Base-by-base conservation (phyloP, 2,888 invertebrate species). In the Muschampia plurimacula region DNA sequence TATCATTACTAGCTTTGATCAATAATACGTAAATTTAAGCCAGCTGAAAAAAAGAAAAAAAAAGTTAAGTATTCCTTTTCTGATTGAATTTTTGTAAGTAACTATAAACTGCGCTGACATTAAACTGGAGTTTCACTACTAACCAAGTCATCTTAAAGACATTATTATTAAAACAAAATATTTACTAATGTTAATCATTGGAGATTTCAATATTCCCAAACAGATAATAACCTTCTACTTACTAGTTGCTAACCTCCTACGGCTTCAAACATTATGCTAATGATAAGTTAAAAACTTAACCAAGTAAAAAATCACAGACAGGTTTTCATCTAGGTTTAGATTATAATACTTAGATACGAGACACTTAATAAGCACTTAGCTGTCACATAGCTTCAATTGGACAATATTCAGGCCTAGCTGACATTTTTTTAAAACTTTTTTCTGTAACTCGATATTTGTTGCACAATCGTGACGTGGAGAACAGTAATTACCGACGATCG, bases 401-500 rank as follows among this genome's bases (percentile, higher is more conserved):
- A 60, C 32, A 60, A 10, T 39, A 62, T 62, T 62, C 62, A n/a
- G 10, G 62, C 62, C n/a, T 41, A 15, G 62, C 39, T 36, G 60
- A 36, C 32, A 60, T 60, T 60, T 60, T 60, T 60, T 60, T 36
- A 7, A 8, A 36, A 60, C 32, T 67, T 60, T 52, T 72, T 67
- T 83, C 80, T 81, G 82, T 83, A 83, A 83, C 81, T 77, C 82
- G 80, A 82, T 83, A 84, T 83, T 82, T 81, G 79, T 92, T 93
- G 86, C 90, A 86, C 87, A 92, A 92, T 86, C 77, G 87, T 92
- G 91, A 89, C 91, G 90, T 91, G 87, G 86, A 84, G 84, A 83
- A 86, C 81, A 81, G 87, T 91, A 91, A 91, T 91, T 90, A 92
- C 83, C 81, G 79, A 80, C 81, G 82, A 84, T 84, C 86, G 84